Base-by-base conservation (phyloP, 2,888 invertebrate genomes). In the Ametastegia equiseti region DNA sequence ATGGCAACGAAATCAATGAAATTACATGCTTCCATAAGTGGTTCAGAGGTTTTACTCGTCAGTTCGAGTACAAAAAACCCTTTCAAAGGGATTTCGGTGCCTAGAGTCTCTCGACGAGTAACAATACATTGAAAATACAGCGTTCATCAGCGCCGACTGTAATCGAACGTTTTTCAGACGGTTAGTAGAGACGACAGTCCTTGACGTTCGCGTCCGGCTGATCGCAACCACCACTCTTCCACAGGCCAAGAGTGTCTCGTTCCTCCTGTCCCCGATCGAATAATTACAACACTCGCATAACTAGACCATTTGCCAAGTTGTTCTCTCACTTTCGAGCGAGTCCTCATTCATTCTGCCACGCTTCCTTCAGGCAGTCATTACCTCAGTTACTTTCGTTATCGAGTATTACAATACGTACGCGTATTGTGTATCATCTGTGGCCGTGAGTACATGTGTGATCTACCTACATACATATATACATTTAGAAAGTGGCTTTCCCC, bases 211-310 rank as follows among this genome's bases (percentile, higher is more conserved):
- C 60, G 30, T 60, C 15, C 60, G 11, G 30, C 13, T 60, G 60
- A 60, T 30, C 60, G 60, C 60, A 30, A 60, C 60, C 60, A 60
- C 60, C 60, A 60, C 60, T 60, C 6, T 15, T 60, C 60, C 4
- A 13, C 30, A 15, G 15, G 60, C 60, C 23, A 30, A 60, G 60
- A 60, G 30, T 30, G 30, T 6, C 19, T 60, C 30, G 60, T 23
- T 23, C 11, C 54, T 19, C 11, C 11, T 54, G 54, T 60, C 60
- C 60, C 30, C 27, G 30, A 30, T 60, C 60, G 27, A 15, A n/a
- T n/a, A 13, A 60, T 60, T 60, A 30, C 60, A 60, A 60, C 27
- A 60, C 60, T 15, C 15, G 60, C 13, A 60, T 30, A 60, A 60
- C 30, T 60, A 13, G 27, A 15, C 3, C 27, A 15, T 60, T 30